Percentiles rank a stretch among this genome's conserved stretches.
phyloP scores from a whole-genome alignment of 2,797 vertebrate genomes.

The Mormyrops boulengeri region DNA sequence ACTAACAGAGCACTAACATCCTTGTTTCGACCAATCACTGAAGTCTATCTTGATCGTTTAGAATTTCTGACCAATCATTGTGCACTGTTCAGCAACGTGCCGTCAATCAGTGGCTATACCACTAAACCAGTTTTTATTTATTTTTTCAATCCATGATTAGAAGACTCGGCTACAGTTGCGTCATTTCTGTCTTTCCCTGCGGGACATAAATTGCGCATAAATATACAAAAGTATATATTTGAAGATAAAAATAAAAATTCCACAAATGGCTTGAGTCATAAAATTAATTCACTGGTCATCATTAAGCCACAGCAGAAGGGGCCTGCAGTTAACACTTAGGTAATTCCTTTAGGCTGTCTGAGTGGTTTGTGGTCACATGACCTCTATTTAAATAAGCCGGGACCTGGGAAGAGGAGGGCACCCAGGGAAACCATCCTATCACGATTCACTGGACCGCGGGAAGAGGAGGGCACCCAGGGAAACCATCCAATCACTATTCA shows the following conservation, averaged over 20 bases:
- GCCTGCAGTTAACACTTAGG: not conserved
- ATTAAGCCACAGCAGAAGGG: not conserved
- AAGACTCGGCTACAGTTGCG: not conserved
- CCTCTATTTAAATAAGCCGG: not conserved
- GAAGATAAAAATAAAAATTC: not conserved
- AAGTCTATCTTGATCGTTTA: not conserved
- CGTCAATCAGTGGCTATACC: not conserved
- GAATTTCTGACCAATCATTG: not conserved
- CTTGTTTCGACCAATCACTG: not conserved
- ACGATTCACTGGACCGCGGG: too few species aligned
- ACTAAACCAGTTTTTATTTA: not conserved
- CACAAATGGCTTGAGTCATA: not conserved
- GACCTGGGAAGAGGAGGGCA: not conserved
- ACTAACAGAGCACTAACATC: not conserved
- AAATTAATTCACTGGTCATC: not conserved
- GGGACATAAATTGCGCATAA: not conserved
- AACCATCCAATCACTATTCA: not conserved
- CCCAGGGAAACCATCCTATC: not conserved
- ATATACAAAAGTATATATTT: not conserved
- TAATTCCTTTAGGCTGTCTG: constrained; percentile 1
- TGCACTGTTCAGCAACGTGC: not conserved
- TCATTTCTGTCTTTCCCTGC: not conserved
- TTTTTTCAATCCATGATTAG: not conserved
- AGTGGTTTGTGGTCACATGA: not conserved
- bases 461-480: not conserved